Evolutionary conservation across 1,140 invertebrate genomes (phyloP), one percentile per base, ranked within the genome.

Genomic region (Micrasema minimum): DNA sequence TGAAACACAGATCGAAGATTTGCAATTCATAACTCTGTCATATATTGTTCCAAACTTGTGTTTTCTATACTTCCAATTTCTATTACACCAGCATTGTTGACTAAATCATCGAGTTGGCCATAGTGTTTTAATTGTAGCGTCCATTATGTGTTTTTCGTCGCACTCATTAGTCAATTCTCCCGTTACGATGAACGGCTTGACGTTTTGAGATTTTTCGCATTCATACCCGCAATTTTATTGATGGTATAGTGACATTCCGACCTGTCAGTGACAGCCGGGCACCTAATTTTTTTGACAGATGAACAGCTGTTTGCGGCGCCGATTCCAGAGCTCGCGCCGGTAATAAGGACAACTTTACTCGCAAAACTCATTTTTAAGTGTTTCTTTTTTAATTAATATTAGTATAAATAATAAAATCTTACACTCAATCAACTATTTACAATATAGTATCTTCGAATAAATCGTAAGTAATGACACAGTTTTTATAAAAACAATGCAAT

Each of bases 81-180:
- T 16, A 97, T 79, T 65, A 94, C 90, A 3, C 96, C 96, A 38
- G 95, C 96, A 86, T 92, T 94, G 80, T 97, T 98, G 0, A 97
- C 85, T 35, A 95, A 80, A 31, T 94, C 87, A 82, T 95, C 92
- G 4, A 95, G 79, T 77, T 88, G 87, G 2, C 91, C 90, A 79
- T 87, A 93, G 70, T 90, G 86, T 64, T 89, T n/a, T 81, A 10
- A 94, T 81, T 0, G 92, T 92, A 2, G 85, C 86, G 2, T 92
- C 85, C 0, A 95, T 77, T 38, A 95, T 90, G 2, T 86, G 87
- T 77, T 92, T 85, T 1, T 90, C 88, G 77, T 95, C 93, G 22
- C 78, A 80, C 78, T 95, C 93, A 71, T 91, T 90, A 3, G 88
- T 91, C 66, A 97, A 78, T 78, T 97, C 94, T 0, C 82, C 83